These are phyloP conservation scores for Recurvirostra avosetta DNA, from an alignment of 2,113 vertebrate genomes.

Conservation along the genomic window DNA sequence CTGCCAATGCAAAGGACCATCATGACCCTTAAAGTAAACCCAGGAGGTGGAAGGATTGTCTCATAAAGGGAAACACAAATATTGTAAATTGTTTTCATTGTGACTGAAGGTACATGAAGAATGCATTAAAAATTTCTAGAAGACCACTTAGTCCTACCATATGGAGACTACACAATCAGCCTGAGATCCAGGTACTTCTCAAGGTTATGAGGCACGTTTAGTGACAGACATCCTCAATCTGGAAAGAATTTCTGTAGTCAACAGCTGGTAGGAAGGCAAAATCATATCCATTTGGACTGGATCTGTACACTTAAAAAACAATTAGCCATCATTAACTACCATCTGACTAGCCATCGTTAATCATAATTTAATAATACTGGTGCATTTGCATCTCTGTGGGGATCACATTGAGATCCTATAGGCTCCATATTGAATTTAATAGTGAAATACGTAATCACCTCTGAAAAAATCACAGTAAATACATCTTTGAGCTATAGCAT, in stretches of 20 bases:
- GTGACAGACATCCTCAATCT: not conserved
- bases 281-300: not conserved
- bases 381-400: not conserved
- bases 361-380: not conserved
- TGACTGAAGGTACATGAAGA: not conserved
- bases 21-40: slow-evolving; percentile 49
- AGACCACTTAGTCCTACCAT: not conserved
- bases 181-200: not conserved
- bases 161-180: not conserved
- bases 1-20: slow-evolving; percentile 53
- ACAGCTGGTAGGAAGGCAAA: not conserved
- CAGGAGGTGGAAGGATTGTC: not conserved
- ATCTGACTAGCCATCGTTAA: not conserved
- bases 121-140: not conserved
- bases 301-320: not conserved
- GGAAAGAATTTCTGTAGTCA: not conserved
- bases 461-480: not conserved
- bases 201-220: not conserved
- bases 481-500: not conserved
- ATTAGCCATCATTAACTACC: not conserved
- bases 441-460: not conserved
- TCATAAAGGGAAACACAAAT: not conserved
- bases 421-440: not conserved
- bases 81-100: not conserved
- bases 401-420: not conserved